A percentile compares a stretch with the other conserved stretches of the same genome.
Conservation (phyloP, 2,113 vertebrate genomes). For the Cygnus atratus region DNA sequence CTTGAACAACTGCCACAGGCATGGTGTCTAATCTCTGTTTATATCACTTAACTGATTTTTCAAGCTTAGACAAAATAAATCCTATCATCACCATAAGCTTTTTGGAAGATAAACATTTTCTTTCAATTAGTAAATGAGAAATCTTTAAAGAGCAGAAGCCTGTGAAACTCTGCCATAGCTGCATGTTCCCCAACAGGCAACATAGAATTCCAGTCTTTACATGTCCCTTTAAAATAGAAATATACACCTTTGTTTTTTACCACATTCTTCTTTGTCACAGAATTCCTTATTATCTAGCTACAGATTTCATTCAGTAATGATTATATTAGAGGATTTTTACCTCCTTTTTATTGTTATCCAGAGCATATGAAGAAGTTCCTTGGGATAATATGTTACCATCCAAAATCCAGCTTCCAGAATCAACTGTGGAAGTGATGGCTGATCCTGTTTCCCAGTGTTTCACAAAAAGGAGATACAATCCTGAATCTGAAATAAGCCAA, state of each 20-base stretch:
- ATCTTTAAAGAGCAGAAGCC: not conserved
- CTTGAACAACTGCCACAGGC: not conserved
- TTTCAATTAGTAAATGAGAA: not conserved
- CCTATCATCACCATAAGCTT: not conserved
- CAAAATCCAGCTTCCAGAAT: conserved; percentile 54
- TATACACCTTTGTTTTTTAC: not conserved
- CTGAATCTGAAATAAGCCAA: conserved; percentile 72
- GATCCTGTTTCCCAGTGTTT: conserved; percentile 69
- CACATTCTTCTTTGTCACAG: not conserved
- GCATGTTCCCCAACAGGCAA: not conserved
- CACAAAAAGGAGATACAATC: conserved; percentile 64
- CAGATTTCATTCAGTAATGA: not conserved
- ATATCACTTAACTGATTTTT: not conserved
- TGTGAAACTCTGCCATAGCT: not conserved
- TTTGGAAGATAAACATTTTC: not conserved
- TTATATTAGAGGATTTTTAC: not conserved
- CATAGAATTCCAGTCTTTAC: not conserved
- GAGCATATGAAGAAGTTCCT: conserved; percentile 72
- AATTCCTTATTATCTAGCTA: not conserved
- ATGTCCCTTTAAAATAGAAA: not conserved
- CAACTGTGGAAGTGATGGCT: conserved; percentile 60
- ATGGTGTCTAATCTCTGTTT: not conserved
- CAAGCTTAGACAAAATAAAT: not conserved
- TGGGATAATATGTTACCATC: conserved; percentile 73
- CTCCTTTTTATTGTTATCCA: conserved; percentile 7